A percentile compares a stretch with the other conserved stretches of the same genome.
phyloP scores from a whole-genome alignment of 2,797 vertebrate species.

The Semotilus atromaculatus region DNA sequence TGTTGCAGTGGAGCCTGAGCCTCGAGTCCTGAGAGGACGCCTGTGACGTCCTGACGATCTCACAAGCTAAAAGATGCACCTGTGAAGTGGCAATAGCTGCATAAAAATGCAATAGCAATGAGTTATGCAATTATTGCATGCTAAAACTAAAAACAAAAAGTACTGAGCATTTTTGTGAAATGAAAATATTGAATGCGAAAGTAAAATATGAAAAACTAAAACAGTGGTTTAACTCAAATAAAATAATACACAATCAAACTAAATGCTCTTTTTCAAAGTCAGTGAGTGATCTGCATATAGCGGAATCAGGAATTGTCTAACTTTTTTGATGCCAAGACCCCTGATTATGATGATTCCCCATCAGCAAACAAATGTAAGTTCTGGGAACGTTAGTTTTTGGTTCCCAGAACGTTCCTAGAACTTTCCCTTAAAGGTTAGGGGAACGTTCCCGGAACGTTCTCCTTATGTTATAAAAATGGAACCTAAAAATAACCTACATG shows the following conservation, averaged over 20 bases:
- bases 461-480: too few species aligned
- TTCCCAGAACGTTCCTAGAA: too few species aligned
- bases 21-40: neutral
- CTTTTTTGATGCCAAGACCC: neutral
- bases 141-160: neutral
- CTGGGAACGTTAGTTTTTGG: too few species aligned
- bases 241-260: neutral
- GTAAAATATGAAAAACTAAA: neutral
- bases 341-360: too few species aligned
- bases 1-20: conserved; percentile 13
- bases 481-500: too few species aligned
- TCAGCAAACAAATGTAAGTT: too few species aligned
- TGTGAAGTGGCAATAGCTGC: neutral
- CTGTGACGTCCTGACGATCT: conserved; percentile 1
- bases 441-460: too few species aligned
- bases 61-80: neutral
- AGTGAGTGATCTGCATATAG: neutral
- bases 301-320: neutral
- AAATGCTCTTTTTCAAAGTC: neutral
- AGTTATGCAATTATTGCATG: neutral
- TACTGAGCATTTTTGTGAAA: neutral
- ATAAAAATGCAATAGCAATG: neutral
- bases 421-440: too few species aligned
- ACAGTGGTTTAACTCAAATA: neutral
- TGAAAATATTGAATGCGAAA: neutral